phyloP scores from a whole-genome alignment of 1,140 invertebrate species.

The Drosophila setifemur region DNA sequence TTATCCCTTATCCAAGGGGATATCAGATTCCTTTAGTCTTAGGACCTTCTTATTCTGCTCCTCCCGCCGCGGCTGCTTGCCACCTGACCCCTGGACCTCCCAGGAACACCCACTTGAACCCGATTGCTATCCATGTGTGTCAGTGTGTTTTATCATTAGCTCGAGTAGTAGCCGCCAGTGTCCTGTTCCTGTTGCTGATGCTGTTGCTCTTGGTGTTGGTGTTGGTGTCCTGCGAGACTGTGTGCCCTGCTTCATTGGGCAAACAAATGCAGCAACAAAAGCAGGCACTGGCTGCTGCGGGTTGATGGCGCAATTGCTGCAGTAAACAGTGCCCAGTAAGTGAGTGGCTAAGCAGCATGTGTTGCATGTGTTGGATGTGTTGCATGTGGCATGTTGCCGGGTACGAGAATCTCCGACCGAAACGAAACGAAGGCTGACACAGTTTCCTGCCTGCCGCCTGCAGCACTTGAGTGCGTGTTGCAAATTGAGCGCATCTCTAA shows the following conservation, averaged over 20 bases:
- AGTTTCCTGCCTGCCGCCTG: slow-evolving; percentile 53
- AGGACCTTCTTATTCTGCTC: neutral
- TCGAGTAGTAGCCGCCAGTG: no score
- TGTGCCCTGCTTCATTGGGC: slow-evolving; percentile 42
- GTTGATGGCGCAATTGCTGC: slow-evolving; percentile 14
- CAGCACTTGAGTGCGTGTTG: slow-evolving; percentile 58
- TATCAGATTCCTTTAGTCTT: slow-evolving; percentile 35
- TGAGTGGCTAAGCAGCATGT: no score
- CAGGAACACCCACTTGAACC: slow-evolving; percentile 29
- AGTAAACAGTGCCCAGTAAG: no score
- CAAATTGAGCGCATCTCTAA: slow-evolving; percentile 72
- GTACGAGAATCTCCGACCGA: slow-evolving; percentile 2
- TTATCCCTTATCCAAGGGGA: slow-evolving; percentile 5
- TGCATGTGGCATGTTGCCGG: slow-evolving; percentile 21
- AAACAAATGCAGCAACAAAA: slow-evolving; percentile 64
- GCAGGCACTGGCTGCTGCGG: slow-evolving; percentile 20
- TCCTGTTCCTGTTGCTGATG: slow-evolving; percentile 28
- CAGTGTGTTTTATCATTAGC: slow-evolving; percentile 60
- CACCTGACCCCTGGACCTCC: slow-evolving; percentile 26
- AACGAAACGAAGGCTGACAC: slow-evolving; percentile 46
- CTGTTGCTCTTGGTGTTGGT: neutral
- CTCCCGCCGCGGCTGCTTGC: neutral
- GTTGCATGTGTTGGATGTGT: slow-evolving; percentile 1
- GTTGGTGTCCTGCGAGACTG: neutral
- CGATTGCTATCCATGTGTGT: slow-evolving; percentile 9